Evolutionary conservation across 1,140 invertebrate species (phyloP), one percentile per base, ranked within the genome.

Genomic region (Drosophila murphyi): DNA sequence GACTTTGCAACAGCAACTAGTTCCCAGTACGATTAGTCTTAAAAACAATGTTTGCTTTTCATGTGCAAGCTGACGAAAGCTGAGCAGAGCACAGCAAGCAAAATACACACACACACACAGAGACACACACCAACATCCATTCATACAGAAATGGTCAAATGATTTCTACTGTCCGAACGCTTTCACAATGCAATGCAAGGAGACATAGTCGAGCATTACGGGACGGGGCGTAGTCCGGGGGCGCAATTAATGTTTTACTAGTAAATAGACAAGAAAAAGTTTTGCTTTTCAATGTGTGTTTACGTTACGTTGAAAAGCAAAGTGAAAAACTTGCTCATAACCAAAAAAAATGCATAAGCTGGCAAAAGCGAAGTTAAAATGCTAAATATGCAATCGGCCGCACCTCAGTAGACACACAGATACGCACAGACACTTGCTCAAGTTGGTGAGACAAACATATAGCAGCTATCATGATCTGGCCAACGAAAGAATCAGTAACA

Each of bases 181-280:
- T 88, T 88, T 88, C 83, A 89, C 85, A 83, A 83, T 68, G 69
- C 48, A 57, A 51, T 63, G 35, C 34, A 62, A 60, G 55, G 55
- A 57, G 52, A 56, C 47, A 35, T 6, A 5, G 48, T 32, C 45
- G 37, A 8, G 5, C 5, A 43, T 20, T 32, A 39, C 43, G 32
- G 41, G 12, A 50, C 67, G 68, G 63, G 78, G 63, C 70, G 68
- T 43, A 65, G 72, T 75, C 60, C 55, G 50, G 43, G 43, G 5
- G 68, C 37, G 73, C 83, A 88, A 88, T 88, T 88, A 89, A 83
- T 88, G 69, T 87, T 88, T 89, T 83, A 88, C 72, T 89, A 71
- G 80, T 83, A 78, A 78, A 83, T 80, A 75, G 85, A 83, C 85
- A 89, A 78, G 80, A 71, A 88, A 88, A 80, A 89, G 77, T 83